Evolutionary conservation across 1,140 invertebrate genomes (phyloP), one percentile per base, ranked within the genome.

Genomic region (Aleiodes sp.): DNA sequence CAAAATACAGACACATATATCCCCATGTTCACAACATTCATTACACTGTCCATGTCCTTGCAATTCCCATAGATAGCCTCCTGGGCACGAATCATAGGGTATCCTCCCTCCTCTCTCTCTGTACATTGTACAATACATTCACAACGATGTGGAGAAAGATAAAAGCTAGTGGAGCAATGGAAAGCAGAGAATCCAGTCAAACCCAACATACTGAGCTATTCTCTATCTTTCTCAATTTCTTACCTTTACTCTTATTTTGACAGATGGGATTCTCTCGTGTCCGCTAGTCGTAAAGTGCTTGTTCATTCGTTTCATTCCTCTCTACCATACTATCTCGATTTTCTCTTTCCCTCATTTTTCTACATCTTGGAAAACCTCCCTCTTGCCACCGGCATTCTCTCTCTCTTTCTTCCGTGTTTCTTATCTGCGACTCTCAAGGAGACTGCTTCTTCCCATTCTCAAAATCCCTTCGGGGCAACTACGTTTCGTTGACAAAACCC

Each of bases 201-300:
- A 9, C 10, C 37, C 37, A 14, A 41, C 37, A 1, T 16, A 43
- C 26, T 59, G n/a, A 31, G 9, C 12, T 14, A 10, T 59, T 59
- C 28, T 59, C 28, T 26, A 31, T 59, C 28, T 29, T 31, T 3
- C 14, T 59, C 19, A 33, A 33, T 56, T 24, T 9, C 19, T 14
- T 14, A n/a, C n/a, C 16, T 59, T 29, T 59, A 0, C 12, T 31
- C 1, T 28, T 59, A 29, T 59, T 59, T 59, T 59, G 56, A 66
- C 26, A 71, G 57, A 71, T 71, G 70, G 62, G 24, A 52, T 57
- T 62, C 64, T 63, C 39, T 56, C 70, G 64, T 71, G 70, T 56
- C 59, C 39, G 59, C 52, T 52, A 68, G 70, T 41, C 43, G 37
- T 71, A 68, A 71, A 67, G 26, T 68, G 43, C 56, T 71, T 68